These are phyloP conservation scores for Lophotriccus pileatus DNA, from an alignment of 2,797 vertebrate species.

Conservation along the genomic window DNA sequence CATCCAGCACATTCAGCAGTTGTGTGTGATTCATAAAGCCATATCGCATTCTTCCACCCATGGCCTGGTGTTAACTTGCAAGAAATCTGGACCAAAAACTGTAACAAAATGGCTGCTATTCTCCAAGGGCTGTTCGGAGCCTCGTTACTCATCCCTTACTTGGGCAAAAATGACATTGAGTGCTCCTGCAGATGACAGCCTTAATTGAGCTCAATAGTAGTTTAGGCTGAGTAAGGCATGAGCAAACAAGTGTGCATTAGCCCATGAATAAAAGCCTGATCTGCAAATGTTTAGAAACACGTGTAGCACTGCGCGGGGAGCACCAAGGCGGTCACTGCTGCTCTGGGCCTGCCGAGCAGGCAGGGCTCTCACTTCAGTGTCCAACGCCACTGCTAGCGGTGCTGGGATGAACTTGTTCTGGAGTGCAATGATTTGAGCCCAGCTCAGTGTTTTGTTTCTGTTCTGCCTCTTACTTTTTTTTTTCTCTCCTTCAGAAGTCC, in stretches of 20 bases:
- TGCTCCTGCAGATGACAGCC: constrained; percentile 62
- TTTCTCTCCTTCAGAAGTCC: background rate
- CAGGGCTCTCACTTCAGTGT: background rate
- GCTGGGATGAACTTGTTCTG: background rate
- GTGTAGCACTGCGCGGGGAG: background rate
- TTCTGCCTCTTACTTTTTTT: background rate
- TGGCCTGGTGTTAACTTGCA: constrained; percentile 30
- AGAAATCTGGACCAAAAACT: constrained; percentile 46
- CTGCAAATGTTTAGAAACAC: constrained; percentile 30
- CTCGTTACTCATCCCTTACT: constrained; percentile 66
- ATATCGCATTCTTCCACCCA: constrained; percentile 31
- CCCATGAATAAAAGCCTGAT: constrained; percentile 44
- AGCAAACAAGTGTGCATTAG: constrained; percentile 57
- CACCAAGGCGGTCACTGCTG: background rate
- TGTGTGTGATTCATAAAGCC: constrained; percentile 49
- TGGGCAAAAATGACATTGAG: constrained; percentile 63
- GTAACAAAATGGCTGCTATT: constrained; percentile 53
- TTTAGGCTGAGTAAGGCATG: constrained; percentile 65
- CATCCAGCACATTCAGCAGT: constrained; percentile 6
- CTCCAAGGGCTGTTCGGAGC: constrained; percentile 32
- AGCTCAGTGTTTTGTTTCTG: background rate
- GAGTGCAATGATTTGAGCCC: background rate
- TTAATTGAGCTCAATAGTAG: constrained; percentile 62
- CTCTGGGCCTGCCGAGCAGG: background rate
- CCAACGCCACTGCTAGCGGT: rapidly evolving